Percentiles rank a stretch among this genome's conserved stretches.
These are phyloP conservation scores for Epinotia nisella DNA, from an alignment of 2,888 invertebrate species.

Conservation along the genomic window DNA sequence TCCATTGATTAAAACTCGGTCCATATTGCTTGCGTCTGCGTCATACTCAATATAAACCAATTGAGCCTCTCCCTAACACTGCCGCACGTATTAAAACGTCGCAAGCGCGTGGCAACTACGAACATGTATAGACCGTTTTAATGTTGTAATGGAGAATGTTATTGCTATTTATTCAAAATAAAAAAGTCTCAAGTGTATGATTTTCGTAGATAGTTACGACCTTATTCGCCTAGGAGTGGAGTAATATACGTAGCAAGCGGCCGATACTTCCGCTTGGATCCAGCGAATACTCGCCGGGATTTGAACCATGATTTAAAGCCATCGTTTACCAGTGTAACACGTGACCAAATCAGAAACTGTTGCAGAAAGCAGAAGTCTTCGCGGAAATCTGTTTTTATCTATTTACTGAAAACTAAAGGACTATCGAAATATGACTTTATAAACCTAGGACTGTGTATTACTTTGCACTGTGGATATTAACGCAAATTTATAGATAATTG, in stretches of 20 bases:
- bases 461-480: too few relatives aligned
- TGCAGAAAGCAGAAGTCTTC: background rate
- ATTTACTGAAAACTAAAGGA: too few relatives aligned
- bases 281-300: constrained; percentile 54
- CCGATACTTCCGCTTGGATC: constrained; percentile 38
- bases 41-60: constrained; percentile 76
- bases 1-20: constrained; percentile 44
- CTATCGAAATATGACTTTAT: too few relatives aligned
- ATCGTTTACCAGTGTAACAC: constrained; percentile 49
- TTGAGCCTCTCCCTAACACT: constrained; percentile 64
- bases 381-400: background rate
- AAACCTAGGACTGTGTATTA: too few relatives aligned
- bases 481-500: too few relatives aligned
- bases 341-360: constrained; percentile 37
- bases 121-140: background rate
- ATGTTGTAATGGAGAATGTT: constrained; percentile 46
- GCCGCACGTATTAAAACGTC: background rate
- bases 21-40: constrained; percentile 58
- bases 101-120: background rate
- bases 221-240: background rate
- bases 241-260: constrained; percentile 58
- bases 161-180: constrained; percentile 17
- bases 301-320: constrained; percentile 56
- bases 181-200: background rate
- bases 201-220: background rate